Evolutionary conservation across 2,797 vertebrate genomes (phyloP), one percentile per base, ranked within the genome.

Genomic region (Pangasius sanitwongsei): DNA sequence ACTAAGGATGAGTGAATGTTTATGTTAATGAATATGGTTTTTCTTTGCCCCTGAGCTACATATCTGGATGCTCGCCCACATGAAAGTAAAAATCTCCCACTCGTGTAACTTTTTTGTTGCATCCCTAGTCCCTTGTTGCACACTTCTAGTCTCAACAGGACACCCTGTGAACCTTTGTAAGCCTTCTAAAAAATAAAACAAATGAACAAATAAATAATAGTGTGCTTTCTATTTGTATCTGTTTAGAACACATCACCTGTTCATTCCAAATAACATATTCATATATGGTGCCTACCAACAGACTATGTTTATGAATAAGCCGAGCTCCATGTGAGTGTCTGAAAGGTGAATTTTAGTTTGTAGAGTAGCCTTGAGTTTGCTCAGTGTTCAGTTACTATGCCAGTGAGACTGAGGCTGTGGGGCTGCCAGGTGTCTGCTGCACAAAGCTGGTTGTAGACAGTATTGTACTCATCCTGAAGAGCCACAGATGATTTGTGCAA

Each of bases 401-500:
- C 65, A 70, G 83, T 70, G 18, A 85, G 83, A 53, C 48, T 37
- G 74, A 89, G 85, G 85, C 85, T 86, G 85, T 57, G 69, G 48
- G 92, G 91, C 94, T 95, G 92, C 48, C 55, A 92, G 91, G 90
- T 92, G 90, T 92, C 77, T 89, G 88, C 88, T 83, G 59, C 84
- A 88, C 92, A 93, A 92, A 94, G 89, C 90, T 81, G 85, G 85
- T 88, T 78, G 88, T 86, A 92, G 93, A 94, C 93, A 55, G 82
- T 87, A 91, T 87, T 93, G 91, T 91, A 92, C 90, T 92, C 92
- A 92, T 91, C 86, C 87, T 89, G 89, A 90, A 95, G 94, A 95
- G 94, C 93, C 88, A 94, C 93, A 92, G 94, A 93, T 95, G 95
- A 96, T 96, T 96, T 95, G 92, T 92, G 92, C 92, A 89, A 88